Evolutionary conservation across 2,113 vertebrate genomes (phyloP).

Genomic region (Pantherophis guttatus): DNA sequence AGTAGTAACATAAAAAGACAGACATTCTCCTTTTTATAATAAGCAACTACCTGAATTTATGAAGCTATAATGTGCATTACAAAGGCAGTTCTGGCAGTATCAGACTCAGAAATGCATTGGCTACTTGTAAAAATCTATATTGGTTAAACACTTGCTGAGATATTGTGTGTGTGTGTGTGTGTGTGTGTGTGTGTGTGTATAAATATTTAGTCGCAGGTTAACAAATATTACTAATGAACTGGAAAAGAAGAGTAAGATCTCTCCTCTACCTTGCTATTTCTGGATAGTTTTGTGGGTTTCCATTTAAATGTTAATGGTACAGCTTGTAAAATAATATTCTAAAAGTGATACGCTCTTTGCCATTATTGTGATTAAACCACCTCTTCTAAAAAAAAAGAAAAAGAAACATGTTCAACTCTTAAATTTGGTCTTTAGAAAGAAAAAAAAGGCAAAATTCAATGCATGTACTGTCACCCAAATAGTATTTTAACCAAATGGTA

Average conservation of each 20-base stretch:
- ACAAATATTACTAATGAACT: background rate
- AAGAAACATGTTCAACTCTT: constrained; percentile 12
- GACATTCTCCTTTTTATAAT: background rate
- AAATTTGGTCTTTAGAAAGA: constrained; percentile 35
- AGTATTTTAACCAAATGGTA: background rate
- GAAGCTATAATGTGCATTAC: background rate
- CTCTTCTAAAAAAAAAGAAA: constrained; percentile 20
- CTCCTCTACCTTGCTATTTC: background rate
- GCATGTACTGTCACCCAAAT: background rate
- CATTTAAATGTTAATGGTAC: background rate
- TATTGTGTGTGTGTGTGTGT: background rate
- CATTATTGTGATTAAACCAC: constrained; percentile 19
- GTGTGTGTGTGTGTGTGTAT: background rate
- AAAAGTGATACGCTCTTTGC: constrained; percentile 22
- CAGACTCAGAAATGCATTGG: background rate
- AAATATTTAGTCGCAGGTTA: background rate
- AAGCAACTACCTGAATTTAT: background rate
- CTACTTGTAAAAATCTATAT: background rate
- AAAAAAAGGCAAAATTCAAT: constrained; percentile 22
- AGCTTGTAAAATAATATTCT: constrained; percentile 21
- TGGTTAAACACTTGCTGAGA: background rate
- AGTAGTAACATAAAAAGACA: background rate
- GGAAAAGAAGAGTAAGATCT: background rate
- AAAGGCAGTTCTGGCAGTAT: background rate
- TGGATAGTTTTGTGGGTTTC: background rate